phyloP scores from a whole-genome alignment of 2,113 vertebrate species.

The Eretmochelys imbricata region DNA sequence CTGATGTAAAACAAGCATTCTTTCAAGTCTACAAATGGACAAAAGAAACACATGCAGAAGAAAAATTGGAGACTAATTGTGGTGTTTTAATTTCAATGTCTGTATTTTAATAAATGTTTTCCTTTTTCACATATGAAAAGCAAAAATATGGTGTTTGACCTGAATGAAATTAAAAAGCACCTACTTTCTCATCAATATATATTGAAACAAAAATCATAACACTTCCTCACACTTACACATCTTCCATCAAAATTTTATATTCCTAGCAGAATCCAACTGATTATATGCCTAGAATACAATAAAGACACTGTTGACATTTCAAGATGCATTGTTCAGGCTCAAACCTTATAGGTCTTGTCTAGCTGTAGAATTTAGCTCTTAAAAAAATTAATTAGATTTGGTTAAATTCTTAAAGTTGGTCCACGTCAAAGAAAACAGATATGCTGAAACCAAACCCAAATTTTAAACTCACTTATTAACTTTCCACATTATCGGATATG shows the following conservation, averaged over 20 bases:
- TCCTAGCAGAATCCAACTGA: background rate
- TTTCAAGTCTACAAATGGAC: background rate
- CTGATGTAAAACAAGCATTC: background rate
- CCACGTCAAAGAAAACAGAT: background rate
- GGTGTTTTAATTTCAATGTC: background rate
- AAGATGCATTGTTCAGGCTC: background rate
- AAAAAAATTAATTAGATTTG: background rate
- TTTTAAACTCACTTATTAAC: background rate
- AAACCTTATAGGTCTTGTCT: background rate
- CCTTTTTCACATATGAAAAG: background rate
- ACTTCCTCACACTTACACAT: background rate
- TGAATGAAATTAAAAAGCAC: background rate
- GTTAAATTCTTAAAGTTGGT: background rate
- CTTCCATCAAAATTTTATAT: background rate
- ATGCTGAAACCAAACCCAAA: background rate
- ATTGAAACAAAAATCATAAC: background rate
- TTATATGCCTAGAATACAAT: background rate
- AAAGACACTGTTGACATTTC: background rate
- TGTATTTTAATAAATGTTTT: background rate
- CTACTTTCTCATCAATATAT: rapidly evolving
- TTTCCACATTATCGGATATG: background rate
- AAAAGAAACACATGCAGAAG: background rate
- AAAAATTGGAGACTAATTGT: background rate
- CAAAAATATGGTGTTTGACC: background rate
- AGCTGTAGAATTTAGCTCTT: background rate